These are phyloP conservation scores for Periplaneta americana DNA, from an alignment of 1,140 invertebrate species.

Conservation along the genomic window DNA sequence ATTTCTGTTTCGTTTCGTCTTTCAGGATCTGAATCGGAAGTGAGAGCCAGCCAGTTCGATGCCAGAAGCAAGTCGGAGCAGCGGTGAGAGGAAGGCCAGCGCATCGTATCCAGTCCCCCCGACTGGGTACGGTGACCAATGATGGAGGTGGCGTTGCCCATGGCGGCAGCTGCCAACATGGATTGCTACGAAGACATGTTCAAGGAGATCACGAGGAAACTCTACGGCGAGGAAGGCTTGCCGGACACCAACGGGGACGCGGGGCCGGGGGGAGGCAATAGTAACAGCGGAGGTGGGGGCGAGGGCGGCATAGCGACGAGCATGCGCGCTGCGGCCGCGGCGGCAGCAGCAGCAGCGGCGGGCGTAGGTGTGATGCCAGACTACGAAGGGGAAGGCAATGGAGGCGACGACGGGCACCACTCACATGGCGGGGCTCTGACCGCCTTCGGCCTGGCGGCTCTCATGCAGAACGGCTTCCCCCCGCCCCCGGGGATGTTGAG, in stretches of 20 bases:
- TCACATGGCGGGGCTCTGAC: slow-evolving; percentile 56
- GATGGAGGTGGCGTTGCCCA: slow-evolving; percentile 39
- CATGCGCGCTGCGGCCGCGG: neutral
- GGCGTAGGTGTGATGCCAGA: slow-evolving; percentile 1
- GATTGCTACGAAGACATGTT: slow-evolving; percentile 71
- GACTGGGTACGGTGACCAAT: neutral
- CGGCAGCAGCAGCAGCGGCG: neutral
- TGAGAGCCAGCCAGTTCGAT: neutral
- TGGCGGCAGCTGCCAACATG: slow-evolving; percentile 42
- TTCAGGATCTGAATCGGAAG: neutral
- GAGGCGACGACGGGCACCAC: slow-evolving; percentile 44
- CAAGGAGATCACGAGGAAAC: slow-evolving; percentile 84
- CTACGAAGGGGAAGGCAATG: neutral
- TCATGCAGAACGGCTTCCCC: slow-evolving; percentile 67
- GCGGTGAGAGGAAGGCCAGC: neutral
- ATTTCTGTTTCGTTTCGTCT: neutral
- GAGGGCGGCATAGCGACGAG: neutral
- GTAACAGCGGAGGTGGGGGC: slow-evolving; percentile 4
- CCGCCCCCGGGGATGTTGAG: slow-evolving; percentile 31
- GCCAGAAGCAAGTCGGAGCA: neutral
- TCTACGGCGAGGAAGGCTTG: slow-evolving; percentile 73
- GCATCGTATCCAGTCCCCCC: neutral
- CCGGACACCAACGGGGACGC: slow-evolving; percentile 54
- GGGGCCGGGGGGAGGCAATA: slow-evolving; percentile 37
- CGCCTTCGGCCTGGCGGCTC: slow-evolving; percentile 60